Base-by-base conservation (phyloP, 2,113 vertebrate species). In the Garra rufa region DNA sequence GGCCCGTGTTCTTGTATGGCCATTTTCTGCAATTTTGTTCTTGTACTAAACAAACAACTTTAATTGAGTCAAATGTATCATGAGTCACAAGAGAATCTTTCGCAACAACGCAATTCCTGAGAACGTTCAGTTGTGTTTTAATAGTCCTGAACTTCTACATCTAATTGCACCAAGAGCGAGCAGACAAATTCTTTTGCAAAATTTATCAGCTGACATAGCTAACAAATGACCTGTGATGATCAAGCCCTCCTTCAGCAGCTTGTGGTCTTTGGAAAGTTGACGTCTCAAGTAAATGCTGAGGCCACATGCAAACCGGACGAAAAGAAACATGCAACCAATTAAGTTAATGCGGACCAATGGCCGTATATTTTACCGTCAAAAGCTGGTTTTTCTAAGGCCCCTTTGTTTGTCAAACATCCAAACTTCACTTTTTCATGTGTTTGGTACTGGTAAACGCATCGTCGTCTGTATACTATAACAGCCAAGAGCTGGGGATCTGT, bases 401-500 rank as follows among this genome's bases (percentile, higher is more conserved):
- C 88, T 88, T 52, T 92, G 89, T 93, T 93, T 91, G 81, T 30
- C 82, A 89, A 88, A 85, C 85, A 87, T 9, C 61, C 87, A 87
- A 89, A 48, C 65, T 34, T 82, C 75, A 59, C 84, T 80, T 61
- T 48, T 77, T 76, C 73, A 44, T 74, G 30, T 83, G 55, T 78
- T 83, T 80, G 74, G 77, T 71, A 80, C 17, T 26, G 84, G 70
- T 50, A 28, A 55, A 70, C 65, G 24, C 30, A 86, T 28, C 59
- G 52, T 63, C 74, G 86, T 85, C 91, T 93, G 92, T 76, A 28
- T 88, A 87, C 83, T 89, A 86, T 91, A 92, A 91, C 87, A 43
- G 74, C 81, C 91, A 91, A 93, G 90, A 89, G 91, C 87, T 86
- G 77, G 81, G 92, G 93, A 94, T 14, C 79, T 81, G 79, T 30